Percentiles rank a stretch among this genome's conserved stretches.
These are phyloP conservation scores for Lampris incognitus DNA, from an alignment of 2,113 vertebrate species.

Conservation along the genomic window DNA sequence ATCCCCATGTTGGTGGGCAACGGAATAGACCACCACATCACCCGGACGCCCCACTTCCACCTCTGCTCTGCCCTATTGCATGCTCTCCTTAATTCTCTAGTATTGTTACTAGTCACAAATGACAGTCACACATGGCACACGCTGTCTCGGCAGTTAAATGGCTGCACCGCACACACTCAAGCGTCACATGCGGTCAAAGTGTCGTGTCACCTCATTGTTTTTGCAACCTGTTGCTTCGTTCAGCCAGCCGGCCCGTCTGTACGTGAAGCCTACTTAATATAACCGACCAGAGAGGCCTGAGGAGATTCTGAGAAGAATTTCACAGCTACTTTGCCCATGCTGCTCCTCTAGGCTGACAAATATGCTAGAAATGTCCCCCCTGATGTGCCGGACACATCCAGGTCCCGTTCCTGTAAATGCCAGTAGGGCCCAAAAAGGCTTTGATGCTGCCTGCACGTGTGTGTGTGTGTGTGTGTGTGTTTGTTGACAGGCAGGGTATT, in stretches of 20 bases:
- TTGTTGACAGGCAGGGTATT: conserved; percentile 74
- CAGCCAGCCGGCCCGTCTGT: conserved; percentile 27
- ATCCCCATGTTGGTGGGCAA: too few species aligned
- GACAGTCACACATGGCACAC: conserved; percentile 42
- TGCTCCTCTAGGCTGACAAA: conserved; percentile 38
- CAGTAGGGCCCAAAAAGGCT: conserved; percentile 48
- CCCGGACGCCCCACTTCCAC: too few species aligned
- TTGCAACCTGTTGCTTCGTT: conserved; percentile 65
- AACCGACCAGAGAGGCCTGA: conserved; percentile 28
- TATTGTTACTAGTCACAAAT: conserved; percentile 9
- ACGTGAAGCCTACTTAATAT: conserved; percentile 48
- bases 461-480: conserved; percentile 36
- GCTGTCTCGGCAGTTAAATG: conserved; percentile 22
- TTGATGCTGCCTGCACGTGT: conserved; percentile 62
- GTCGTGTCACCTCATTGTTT: conserved; percentile 45
- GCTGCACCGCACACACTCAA: background rate
- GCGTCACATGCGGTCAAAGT: background rate
- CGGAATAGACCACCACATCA: too few species aligned
- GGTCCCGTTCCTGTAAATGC: conserved; percentile 69
- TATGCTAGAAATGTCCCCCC: conserved; percentile 63
- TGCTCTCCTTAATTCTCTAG: too few species aligned
- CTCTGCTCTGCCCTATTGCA: too few species aligned
- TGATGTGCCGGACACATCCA: conserved; percentile 59
- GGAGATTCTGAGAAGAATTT: conserved; percentile 50
- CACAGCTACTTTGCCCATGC: conserved; percentile 23